Evolutionary conservation across 1,140 invertebrate species (phyloP), one percentile per base, ranked within the genome.

Genomic region (Achatina immaculata): DNA sequence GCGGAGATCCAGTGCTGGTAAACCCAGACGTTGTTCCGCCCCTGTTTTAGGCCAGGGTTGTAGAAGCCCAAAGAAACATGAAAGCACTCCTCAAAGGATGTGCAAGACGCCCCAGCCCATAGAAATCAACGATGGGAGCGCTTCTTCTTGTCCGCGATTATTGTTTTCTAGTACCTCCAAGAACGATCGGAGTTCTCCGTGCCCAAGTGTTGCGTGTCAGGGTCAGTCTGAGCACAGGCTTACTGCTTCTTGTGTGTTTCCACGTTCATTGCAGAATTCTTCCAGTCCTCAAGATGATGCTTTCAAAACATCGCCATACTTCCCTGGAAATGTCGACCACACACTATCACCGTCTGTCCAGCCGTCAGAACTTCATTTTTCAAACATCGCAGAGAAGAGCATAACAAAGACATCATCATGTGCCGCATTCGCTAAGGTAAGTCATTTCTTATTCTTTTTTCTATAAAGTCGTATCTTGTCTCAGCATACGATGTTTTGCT

Each of bases 21-120:
- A 81, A 73, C 82, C 79, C 4, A 71, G 82, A 38, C 66, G 82
- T 16, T 83, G 82, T 78, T 83, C 82, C 28, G 82, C 82, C 11
- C 82, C 82, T 9, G 82, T 83, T 16, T 40, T 83, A 66, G 79
- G 79, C 34, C 82, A 78, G 16, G 62, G 78, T 16, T 31, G 66
- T 9, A 51, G 51, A 65, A 48, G 73, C 9, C 51, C 51, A 34
- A 45, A 48, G 36, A 71, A 68, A 40, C 55, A 76, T 28, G 75
- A 72, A 45, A 51, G 73, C 75, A 78, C 73, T 34, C 81, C 75
- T 68, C 69, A 75, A 31, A 66, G 81, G 24, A 31, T 78, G 51
- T 82, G 81, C 81, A 58, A 48, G 66, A 82, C 81, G n/a, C 81
- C 81, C 6, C 75, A 78, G 75, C 81, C 81, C 2, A 40, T 55